Percentiles rank a stretch among this genome's conserved stretches.
These are phyloP conservation scores for Pristis pectinata DNA, from an alignment of 2,797 vertebrate species.

Conservation along the genomic window DNA sequence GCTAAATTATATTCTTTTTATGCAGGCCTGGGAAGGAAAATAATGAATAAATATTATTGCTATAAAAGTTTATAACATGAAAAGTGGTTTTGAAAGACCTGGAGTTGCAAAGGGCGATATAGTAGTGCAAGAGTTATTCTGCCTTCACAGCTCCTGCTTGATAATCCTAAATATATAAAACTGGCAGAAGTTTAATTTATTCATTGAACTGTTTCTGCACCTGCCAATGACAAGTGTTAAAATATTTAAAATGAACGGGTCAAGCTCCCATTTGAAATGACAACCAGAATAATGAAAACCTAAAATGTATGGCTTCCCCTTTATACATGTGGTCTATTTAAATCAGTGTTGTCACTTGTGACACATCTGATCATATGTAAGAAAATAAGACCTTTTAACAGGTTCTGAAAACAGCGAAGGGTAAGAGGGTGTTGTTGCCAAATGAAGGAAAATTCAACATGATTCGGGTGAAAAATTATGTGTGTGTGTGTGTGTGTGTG, in stretches of 20 bases:
- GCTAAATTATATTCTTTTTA: not conserved
- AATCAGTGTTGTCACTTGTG: too few relatives aligned
- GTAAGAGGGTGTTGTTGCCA: not conserved
- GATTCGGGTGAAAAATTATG: not conserved
- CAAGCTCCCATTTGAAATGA: not conserved
- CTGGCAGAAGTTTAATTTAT: not conserved
- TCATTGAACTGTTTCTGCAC: not conserved
- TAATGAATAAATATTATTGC: not conserved
- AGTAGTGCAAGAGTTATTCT: not conserved
- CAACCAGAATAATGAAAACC: not conserved
- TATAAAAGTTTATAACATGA: not conserved
- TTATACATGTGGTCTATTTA: too few relatives aligned
- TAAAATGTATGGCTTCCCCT: too few relatives aligned
- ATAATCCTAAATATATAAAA: not conserved
- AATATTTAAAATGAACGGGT: not conserved
- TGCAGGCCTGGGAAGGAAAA: not conserved
- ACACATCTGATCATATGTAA: not conserved
- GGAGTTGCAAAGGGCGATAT: too few relatives aligned
- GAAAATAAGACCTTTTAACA: not conserved
- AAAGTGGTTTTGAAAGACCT: too few relatives aligned
- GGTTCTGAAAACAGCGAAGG: not conserved
- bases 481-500: too few relatives aligned
- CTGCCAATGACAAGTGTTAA: not conserved
- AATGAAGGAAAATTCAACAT: not conserved
- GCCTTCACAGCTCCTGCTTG: not conserved